These are phyloP conservation scores for Acromyrmex charruanus DNA, from an alignment of 1,140 invertebrate species.

Conservation along the genomic window DNA sequence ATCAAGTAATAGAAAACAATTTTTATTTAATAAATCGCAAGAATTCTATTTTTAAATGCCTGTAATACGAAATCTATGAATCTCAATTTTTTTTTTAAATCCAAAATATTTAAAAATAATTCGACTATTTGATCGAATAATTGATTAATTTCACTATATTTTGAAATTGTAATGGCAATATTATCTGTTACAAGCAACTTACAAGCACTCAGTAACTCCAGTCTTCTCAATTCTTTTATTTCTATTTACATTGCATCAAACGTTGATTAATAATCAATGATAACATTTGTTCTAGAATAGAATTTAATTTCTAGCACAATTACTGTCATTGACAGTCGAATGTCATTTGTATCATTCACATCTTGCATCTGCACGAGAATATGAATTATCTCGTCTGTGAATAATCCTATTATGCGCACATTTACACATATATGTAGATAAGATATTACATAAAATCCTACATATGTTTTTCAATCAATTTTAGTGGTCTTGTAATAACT, in stretches of 20 bases:
- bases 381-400: slow-evolving; percentile 17
- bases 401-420: neutral
- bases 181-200: neutral
- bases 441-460: slow-evolving; percentile 7
- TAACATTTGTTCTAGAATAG: slow-evolving; percentile 21
- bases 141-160: neutral
- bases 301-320: slow-evolving; percentile 39
- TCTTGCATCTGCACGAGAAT: slow-evolving; percentile 18
- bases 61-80: neutral
- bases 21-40: neutral
- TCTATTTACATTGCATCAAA: neutral
- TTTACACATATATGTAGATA: slow-evolving; percentile 16
- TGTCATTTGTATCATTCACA: slow-evolving; percentile 29
- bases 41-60: neutral
- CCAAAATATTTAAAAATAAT: neutral
- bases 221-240: slow-evolving; percentile 3
- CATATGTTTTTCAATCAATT: neutral
- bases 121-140: neutral
- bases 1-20: neutral
- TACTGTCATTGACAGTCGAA: slow-evolving; percentile 27
- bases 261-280: neutral
- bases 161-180: neutral
- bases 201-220: neutral
- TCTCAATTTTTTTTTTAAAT: neutral
- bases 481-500: neutral